Evolutionary conservation across 2,113 vertebrate species (phyloP), one percentile per base, ranked within the genome.

Genomic region (Phoxinus phoxinus): DNA sequence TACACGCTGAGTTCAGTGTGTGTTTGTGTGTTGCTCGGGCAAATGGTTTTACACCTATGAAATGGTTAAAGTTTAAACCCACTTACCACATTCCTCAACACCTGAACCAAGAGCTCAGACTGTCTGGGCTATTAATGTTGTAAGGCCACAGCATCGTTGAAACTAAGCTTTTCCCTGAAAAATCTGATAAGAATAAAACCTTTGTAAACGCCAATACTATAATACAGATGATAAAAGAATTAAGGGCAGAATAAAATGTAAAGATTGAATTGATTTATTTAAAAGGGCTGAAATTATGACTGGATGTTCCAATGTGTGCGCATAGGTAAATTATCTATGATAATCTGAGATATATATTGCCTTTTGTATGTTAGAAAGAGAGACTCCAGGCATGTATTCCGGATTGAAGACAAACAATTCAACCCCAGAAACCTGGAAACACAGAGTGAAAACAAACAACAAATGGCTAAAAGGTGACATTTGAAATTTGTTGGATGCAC

Each of bases 371-470:
- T n/a, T 12, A 4, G 12, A 74, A 46, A 74, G 41, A 48, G 69
- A 72, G 88, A 91, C 93, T 92, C 89, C 93, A 92, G 91, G 91
- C 92, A n/a, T 89, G 90, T 93, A 94, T 94, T 95, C 93, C 89
- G 89, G 94, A 94, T 94, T 93, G 94, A 94, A 94, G 93, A 93
- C 88, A 59, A 81, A 19, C 63, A 21, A 17, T 73, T 85, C 25
- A 53, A 32, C 51, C 76, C 30, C 15, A 80, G 48, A 48, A 58
- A 61, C 11, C 13, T 58, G 86, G 85, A 83, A 75, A 81, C 90
- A 84, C 83, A 83, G 74, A 63, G 77, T 75, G 72, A 65, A 88
- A 73, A 86, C 56, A 80, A 85, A 84, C 87, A 84, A 53, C 56
- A 87, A 73, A 80, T 7, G 17, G 48, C 48, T 37, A 59, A 63